These are phyloP conservation scores for Petromus typicus DNA, from an alignment of 2,113 vertebrate species.

Conservation along the genomic window DNA sequence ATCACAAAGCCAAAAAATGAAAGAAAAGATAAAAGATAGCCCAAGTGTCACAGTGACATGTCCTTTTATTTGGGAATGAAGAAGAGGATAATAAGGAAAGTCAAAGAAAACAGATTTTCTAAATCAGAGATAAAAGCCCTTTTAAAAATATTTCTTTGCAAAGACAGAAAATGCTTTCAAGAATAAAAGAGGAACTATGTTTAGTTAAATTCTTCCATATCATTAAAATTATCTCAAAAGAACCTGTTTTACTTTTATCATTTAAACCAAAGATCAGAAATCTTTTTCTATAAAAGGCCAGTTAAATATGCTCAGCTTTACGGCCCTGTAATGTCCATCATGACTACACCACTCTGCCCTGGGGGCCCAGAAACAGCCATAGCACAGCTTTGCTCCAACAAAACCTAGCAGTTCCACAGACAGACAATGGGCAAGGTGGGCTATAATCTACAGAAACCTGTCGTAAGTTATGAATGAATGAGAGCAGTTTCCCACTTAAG, in stretches of 20 bases:
- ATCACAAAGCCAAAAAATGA: neutral
- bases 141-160: neutral
- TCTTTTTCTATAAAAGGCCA: neutral
- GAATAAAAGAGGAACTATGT: neutral
- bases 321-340: neutral
- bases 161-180: conserved; percentile 37
- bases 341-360: neutral
- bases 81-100: neutral
- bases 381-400: neutral
- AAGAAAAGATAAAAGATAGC: neutral
- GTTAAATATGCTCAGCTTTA: neutral
- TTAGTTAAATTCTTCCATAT: conserved; percentile 5
- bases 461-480: neutral
- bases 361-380: neutral
- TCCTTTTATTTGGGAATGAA: neutral
- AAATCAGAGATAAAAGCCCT: neutral
- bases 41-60: neutral
- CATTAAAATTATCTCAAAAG: conserved; percentile 17
- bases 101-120: neutral
- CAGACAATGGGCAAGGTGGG: neutral
- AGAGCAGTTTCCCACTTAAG: neutral
- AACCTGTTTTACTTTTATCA: neutral
- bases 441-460: neutral
- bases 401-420: neutral
- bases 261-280: conserved; percentile 25